Evolutionary conservation across 2,113 vertebrate species (phyloP).

Genomic region (Centrocercus urophasianus): DNA sequence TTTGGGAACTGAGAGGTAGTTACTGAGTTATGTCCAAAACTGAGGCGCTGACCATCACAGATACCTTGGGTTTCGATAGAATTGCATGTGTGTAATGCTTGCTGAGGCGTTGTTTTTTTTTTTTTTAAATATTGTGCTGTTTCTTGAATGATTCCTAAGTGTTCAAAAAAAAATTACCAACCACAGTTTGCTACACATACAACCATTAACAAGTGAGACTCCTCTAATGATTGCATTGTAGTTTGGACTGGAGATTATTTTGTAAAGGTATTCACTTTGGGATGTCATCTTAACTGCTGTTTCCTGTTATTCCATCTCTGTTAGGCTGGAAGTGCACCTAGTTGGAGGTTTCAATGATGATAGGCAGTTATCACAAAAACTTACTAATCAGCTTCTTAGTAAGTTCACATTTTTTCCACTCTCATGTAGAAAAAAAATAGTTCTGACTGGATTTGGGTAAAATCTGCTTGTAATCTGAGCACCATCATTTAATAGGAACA

Average conservation of each 20-base stretch:
- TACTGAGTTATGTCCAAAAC: not conserved
- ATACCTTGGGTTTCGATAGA: not conserved
- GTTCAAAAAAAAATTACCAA: not conserved
- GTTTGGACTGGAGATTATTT: conserved; percentile 44
- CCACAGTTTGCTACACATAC: not conserved
- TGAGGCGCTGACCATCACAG: not conserved
- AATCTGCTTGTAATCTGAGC: not conserved
- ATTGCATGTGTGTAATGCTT: not conserved
- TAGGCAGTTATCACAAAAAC: conserved; percentile 87
- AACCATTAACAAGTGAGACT: not conserved
- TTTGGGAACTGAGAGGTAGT: not conserved
- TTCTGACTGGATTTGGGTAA: conserved; percentile 23
- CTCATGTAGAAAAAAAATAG: not conserved
- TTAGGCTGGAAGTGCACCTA: conserved; percentile 93
- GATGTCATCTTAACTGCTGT: conserved; percentile 38
- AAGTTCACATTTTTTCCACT: conserved; percentile 62
- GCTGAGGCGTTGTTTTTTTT: not conserved
- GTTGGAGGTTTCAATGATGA: conserved; percentile 97
- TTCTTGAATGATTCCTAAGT: not conserved
- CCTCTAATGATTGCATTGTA: conserved; percentile 14
- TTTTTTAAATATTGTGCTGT: not conserved
- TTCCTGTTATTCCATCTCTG: conserved; percentile 61
- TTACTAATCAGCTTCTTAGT: conserved; percentile 93
- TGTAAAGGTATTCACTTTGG: not conserved
- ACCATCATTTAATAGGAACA: not conserved